phyloP scores from a whole-genome alignment of 2,797 vertebrate species.

The Malurus leucopterus region DNA sequence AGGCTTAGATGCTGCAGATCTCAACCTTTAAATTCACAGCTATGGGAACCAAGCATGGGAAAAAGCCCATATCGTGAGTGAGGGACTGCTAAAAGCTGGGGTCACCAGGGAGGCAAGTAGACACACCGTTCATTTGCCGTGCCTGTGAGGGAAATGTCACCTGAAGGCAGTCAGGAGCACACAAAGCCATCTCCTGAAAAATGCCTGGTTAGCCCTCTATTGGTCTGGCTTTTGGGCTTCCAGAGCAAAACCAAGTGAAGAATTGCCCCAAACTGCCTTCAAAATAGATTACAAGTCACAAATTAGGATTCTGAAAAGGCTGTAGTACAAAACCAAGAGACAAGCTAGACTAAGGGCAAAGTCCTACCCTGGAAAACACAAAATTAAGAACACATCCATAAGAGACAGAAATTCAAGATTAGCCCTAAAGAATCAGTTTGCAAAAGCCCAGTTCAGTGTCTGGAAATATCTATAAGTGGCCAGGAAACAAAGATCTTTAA shows the following conservation, averaged over 20 bases:
- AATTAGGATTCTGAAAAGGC: background rate
- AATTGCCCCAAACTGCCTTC: background rate
- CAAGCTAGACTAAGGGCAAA: background rate
- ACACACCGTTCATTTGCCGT: accelerated
- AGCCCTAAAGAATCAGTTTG: background rate
- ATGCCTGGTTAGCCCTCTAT: background rate
- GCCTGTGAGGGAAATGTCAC: background rate
- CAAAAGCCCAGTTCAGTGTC: background rate
- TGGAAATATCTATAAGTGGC: background rate
- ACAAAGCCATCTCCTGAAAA: background rate
- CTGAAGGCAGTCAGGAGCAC: background rate
- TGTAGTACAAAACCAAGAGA: background rate
- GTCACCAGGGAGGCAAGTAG: background rate
- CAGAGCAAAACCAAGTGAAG: background rate
- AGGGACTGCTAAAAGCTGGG: background rate
- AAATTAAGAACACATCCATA: accelerated
- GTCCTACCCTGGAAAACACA: background rate
- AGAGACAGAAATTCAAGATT: background rate
- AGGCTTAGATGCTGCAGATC: background rate
- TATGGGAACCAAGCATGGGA: background rate
- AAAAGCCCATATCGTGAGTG: background rate
- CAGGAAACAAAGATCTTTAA: background rate
- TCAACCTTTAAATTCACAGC: background rate
- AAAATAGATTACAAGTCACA: background rate
- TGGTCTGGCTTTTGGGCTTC: background rate